A percentile compares a stretch with the other conserved stretches of the same genome.
Conservation (phyloP, 1,140 invertebrate genomes). For the Tetranychus cinnabarinus region DNA sequence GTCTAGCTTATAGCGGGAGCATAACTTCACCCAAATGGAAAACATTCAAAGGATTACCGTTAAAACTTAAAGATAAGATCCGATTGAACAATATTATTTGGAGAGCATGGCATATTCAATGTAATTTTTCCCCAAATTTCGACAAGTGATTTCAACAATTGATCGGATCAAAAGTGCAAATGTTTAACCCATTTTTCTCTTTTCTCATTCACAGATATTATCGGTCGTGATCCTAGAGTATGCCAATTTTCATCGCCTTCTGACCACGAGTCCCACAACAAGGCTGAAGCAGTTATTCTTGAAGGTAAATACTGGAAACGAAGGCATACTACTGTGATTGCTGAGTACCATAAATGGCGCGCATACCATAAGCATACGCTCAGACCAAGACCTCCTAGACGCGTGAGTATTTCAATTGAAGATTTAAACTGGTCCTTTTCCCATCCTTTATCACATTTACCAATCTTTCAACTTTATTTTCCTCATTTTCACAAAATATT, state of each 20-base stretch:
- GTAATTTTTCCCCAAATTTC: constrained; percentile 34
- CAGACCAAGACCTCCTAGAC: background rate
- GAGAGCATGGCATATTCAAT: constrained; percentile 99
- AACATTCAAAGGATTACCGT: constrained; percentile 85
- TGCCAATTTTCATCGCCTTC: constrained; percentile 86
- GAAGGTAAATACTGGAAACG: constrained; percentile 99
- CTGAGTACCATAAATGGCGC: constrained; percentile 99
- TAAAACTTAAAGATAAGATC: constrained; percentile 95
- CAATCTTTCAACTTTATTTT: too few relatives aligned
- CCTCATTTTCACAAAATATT: too few relatives aligned
- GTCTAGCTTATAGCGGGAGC: constrained; percentile 88
- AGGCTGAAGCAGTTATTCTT: constrained; percentile 80
- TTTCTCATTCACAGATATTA: background rate
- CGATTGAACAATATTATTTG: constrained; percentile 98
- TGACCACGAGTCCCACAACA: constrained; percentile 79
- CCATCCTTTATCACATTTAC: too few relatives aligned
- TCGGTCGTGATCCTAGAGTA: constrained; percentile 55
- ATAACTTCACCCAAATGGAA: constrained; percentile 99
- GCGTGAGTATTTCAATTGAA: too few relatives aligned
- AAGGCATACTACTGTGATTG: constrained; percentile 78
- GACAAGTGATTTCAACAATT: background rate
- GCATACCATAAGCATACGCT: constrained; percentile 27
- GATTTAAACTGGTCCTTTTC: too few relatives aligned
- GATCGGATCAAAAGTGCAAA: background rate
- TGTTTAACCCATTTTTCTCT: background rate